Evolutionary conservation across 2,113 vertebrate genomes (phyloP).

Genomic region (Marmota monax): DNA sequence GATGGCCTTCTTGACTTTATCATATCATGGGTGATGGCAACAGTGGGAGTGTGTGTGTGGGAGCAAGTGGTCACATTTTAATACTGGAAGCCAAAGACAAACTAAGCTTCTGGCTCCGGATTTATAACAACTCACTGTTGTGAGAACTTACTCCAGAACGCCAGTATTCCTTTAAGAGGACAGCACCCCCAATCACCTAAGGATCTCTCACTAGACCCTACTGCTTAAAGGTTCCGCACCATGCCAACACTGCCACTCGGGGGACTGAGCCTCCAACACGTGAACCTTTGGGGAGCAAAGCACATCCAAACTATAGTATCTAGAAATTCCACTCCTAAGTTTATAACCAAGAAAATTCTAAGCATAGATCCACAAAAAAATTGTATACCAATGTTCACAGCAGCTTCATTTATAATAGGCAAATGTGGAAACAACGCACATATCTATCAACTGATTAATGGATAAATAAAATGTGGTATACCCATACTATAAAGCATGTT

Average conservation of each 20-base stretch:
- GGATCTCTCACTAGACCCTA: not conserved
- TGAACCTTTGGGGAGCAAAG: not conserved
- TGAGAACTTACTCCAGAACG: not conserved
- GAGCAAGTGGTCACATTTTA: not conserved
- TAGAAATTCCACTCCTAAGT: not conserved
- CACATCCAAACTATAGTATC: not conserved
- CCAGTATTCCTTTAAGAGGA: not conserved
- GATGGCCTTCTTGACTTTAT: not conserved
- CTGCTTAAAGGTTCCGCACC: not conserved
- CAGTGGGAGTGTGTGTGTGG: not conserved
- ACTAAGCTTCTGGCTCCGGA: not conserved
- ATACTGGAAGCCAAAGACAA: not conserved
- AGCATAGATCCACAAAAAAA: not conserved
- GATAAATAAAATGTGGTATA: slow-evolving; percentile 7
- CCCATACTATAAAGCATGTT: not conserved
- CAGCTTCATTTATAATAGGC: not conserved
- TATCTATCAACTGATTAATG: not conserved
- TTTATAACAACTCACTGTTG: not conserved
- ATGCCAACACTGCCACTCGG: not conserved
- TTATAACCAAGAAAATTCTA: slow-evolving; percentile 5
- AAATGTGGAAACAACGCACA: slow-evolving; percentile 7
- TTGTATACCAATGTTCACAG: not conserved
- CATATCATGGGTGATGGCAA: not conserved
- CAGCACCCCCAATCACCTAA: not conserved
- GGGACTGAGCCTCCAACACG: not conserved